phyloP scores from a whole-genome alignment of 2,113 vertebrate genomes.

The Tachysurus vachellii region DNA sequence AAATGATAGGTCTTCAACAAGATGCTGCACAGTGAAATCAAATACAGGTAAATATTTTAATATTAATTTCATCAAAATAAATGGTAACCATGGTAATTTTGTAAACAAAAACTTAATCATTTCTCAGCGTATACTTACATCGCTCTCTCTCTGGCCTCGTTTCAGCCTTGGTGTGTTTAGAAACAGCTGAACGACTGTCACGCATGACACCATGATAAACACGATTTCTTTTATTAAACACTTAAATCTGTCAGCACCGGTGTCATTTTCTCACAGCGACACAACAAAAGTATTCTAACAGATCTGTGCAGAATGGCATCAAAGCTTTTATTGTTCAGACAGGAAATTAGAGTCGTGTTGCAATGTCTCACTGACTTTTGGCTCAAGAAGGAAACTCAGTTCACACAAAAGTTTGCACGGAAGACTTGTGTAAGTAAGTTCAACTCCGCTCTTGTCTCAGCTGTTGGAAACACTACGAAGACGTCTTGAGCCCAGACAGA shows the following conservation, averaged over 20 bases:
- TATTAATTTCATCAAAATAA: not conserved
- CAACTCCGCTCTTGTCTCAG: not conserved
- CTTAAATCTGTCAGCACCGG: constrained; percentile 18
- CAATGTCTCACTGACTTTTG: not conserved
- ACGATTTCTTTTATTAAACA: constrained; percentile 19
- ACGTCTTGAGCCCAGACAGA: not conserved
- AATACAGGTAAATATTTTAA: not conserved
- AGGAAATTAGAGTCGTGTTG: not conserved
- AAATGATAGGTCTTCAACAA: not conserved
- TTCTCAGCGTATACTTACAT: not conserved
- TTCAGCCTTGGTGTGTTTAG: not conserved
- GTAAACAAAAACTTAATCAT: not conserved
- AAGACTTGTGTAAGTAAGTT: not conserved
- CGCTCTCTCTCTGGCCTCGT: constrained; percentile 10
- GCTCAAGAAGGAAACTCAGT: not conserved
- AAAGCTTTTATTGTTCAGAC: constrained; percentile 4
- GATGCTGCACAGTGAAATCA: not conserved
- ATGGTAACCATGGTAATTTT: not conserved
- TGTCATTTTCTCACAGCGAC: constrained; percentile 28
- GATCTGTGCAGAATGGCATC: not conserved
- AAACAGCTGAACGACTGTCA: constrained; percentile 40
- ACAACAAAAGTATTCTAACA: constrained; percentile 1
- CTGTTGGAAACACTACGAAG: not conserved
- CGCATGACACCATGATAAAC: constrained; percentile 24
- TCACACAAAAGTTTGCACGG: not conserved